Percentiles rank a stretch among this genome's conserved stretches.
These are phyloP conservation scores for Scomberomorus guttatus DNA, from an alignment of 2,797 vertebrate species.

Conservation along the genomic window DNA sequence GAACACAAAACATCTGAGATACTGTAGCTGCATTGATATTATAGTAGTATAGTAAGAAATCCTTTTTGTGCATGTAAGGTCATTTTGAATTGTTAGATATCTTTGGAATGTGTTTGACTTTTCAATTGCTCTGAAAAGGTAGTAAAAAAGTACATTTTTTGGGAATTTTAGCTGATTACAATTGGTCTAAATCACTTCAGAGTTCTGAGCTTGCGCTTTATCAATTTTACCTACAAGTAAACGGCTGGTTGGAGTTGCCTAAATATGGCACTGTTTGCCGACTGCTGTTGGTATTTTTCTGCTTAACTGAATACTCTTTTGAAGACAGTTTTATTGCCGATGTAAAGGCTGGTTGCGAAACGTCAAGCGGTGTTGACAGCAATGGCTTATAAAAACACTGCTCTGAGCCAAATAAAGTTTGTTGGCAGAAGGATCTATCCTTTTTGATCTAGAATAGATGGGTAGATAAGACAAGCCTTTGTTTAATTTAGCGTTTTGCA, in stretches of 20 bases:
- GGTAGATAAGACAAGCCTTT: slow-evolving; percentile 4
- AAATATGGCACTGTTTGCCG: slow-evolving; percentile 24
- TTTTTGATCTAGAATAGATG: slow-evolving; percentile 7
- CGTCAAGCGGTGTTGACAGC: slow-evolving; percentile 39
- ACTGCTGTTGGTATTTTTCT: slow-evolving; percentile 11
- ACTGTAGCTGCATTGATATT: neutral
- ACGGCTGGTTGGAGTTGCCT: slow-evolving; percentile 5
- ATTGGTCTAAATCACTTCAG: neutral
- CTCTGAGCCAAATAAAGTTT: neutral
- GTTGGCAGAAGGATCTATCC: slow-evolving; percentile 10
- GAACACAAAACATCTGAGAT: neutral
- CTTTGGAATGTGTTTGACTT: neutral
- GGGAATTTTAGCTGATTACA: neutral
- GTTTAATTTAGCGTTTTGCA: slow-evolving; percentile 11
- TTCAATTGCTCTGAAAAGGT: neutral
- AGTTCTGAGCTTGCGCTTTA: slow-evolving; percentile 1
- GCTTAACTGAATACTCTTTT: slow-evolving; percentile 20
- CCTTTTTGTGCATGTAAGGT: neutral
- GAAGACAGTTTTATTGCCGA: slow-evolving; percentile 46
- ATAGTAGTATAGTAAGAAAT: neutral
- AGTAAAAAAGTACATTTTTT: neutral
- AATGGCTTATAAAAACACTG: slow-evolving; percentile 36
- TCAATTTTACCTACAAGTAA: neutral
- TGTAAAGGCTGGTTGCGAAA: slow-evolving; percentile 43
- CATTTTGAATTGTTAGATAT: neutral